Evolutionary conservation across 2,888 invertebrate genomes (phyloP).

Genomic region (Rhogogaster chlorosoma): DNA sequence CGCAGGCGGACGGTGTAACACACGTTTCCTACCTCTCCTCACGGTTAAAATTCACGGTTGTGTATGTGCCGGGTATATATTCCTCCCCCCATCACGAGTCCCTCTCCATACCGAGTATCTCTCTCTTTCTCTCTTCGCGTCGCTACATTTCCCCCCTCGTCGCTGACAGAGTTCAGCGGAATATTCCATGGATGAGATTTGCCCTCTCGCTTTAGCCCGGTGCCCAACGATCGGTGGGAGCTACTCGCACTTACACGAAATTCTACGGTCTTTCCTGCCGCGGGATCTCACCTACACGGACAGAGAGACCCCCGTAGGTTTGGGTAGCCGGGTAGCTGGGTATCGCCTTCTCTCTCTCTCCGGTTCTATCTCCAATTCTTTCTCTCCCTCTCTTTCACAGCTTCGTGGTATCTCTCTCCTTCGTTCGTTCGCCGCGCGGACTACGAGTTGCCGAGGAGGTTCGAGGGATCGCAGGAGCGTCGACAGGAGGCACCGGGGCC

Average conservation of each 20-base stretch:
- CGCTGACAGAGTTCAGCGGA: conserved; percentile 62
- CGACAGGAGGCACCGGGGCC: neutral
- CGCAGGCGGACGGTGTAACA: neutral
- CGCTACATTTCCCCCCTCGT: conserved; percentile 53
- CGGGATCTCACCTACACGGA: conserved; percentile 47
- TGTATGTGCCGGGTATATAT: conserved; percentile 3
- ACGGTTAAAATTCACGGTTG: neutral
- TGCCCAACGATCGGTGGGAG: conserved; percentile 12
- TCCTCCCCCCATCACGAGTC: conserved; percentile 45
- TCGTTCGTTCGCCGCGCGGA: conserved; percentile 28
- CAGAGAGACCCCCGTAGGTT: conserved; percentile 44
- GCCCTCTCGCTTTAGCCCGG: conserved; percentile 54
- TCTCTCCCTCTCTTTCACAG: conserved; percentile 1
- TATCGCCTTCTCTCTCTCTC: conserved; percentile 18
- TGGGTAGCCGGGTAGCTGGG: conserved; percentile 47
- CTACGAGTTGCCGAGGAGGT: conserved; percentile 38
- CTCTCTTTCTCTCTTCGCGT: conserved; percentile 45
- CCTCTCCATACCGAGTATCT: conserved; percentile 11
- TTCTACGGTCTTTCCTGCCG: conserved; percentile 51
- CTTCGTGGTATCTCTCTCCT: neutral
- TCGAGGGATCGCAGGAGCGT: conserved; percentile 32
- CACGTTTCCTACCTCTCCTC: conserved; percentile 38
- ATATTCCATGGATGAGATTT: conserved; percentile 64
- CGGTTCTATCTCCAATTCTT: neutral
- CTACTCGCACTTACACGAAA: conserved; percentile 51